phyloP scores from a whole-genome alignment of 1,140 invertebrate species.

The Drosophila novamexicana region DNA sequence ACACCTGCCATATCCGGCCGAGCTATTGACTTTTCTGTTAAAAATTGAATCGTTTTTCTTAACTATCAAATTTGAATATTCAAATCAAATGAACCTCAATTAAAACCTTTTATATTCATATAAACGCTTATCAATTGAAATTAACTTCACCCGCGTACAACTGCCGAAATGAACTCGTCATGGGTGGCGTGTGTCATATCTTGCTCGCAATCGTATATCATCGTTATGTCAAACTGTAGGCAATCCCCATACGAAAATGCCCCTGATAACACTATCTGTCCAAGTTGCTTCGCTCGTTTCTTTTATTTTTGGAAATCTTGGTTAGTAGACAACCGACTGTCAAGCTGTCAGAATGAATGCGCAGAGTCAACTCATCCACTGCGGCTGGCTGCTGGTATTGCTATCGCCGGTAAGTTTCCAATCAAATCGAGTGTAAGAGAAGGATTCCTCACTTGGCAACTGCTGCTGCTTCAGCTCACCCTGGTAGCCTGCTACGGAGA shows the following conservation, averaged over 20 bases:
- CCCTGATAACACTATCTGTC: conserved; percentile 37
- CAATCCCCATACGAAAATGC: conserved; percentile 20
- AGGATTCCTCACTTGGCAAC: neutral
- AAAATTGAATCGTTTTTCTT: too few relatives aligned
- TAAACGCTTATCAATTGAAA: conserved; percentile 12
- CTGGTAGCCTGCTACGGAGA: conserved; percentile 38
- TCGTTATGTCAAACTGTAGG: conserved; percentile 26
- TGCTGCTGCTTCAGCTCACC: neutral
- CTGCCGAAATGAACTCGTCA: neutral
- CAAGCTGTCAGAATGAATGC: conserved; percentile 41
- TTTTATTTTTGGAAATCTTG: neutral
- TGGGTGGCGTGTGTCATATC: conserved; percentile 24
- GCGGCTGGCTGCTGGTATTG: neutral
- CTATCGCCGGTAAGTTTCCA: conserved; percentile 26
- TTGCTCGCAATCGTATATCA: conserved; percentile 20
- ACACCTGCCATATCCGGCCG: too few relatives aligned
- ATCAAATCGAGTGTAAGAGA: neutral
- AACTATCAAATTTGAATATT: neutral
- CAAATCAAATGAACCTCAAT: conserved; percentile 6
- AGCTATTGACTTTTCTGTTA: neutral
- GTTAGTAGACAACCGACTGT: conserved; percentile 54
- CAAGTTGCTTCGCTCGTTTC: neutral
- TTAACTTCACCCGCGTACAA: neutral
- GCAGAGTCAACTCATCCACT: neutral
- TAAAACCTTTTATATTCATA: neutral